Conservation (phyloP, 1,140 invertebrate genomes). For the Drosophila melanica region DNA sequence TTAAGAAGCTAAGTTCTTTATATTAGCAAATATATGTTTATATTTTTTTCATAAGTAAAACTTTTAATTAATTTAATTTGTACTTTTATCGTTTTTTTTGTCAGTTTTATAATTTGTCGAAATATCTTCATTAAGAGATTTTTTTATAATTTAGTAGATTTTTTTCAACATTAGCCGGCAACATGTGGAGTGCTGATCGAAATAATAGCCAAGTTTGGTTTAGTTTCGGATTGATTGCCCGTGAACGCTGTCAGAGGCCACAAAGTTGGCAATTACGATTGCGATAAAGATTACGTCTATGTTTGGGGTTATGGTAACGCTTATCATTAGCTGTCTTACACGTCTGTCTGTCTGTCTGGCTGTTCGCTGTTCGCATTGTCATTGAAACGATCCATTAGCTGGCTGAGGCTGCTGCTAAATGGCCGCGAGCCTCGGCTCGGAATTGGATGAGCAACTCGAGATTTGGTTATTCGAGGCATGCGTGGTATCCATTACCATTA, state of each 20-base stretch:
- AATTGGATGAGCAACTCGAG: conserved; percentile 54
- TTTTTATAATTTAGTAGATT: too few species aligned
- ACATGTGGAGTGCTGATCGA: background rate
- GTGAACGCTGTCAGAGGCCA: background rate
- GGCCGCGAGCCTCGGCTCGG: conserved; percentile 51
- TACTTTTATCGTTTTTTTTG: too few species aligned
- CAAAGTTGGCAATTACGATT: background rate
- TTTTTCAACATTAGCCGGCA: too few species aligned
- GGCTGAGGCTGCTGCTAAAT: conserved; percentile 50
- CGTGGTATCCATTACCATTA: background rate
- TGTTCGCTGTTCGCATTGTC: conserved; percentile 34
- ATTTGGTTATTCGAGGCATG: background rate
- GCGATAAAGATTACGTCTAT: conserved; percentile 14
- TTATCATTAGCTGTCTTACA: conserved; percentile 18
- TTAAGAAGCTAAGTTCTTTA: background rate
- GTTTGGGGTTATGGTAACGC: conserved; percentile 3
- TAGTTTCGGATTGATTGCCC: too few species aligned
- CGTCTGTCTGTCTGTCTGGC: background rate
- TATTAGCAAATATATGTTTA: too few species aligned
- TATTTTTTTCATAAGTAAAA: background rate
- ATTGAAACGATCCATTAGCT: conserved; percentile 67
- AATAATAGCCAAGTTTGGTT: background rate
- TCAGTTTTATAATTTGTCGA: too few species aligned
- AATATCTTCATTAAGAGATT: too few species aligned
- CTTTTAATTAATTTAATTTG: too few species aligned